Evolutionary conservation across 2,797 vertebrate genomes (phyloP).

Genomic region (Natrix natrix): DNA sequence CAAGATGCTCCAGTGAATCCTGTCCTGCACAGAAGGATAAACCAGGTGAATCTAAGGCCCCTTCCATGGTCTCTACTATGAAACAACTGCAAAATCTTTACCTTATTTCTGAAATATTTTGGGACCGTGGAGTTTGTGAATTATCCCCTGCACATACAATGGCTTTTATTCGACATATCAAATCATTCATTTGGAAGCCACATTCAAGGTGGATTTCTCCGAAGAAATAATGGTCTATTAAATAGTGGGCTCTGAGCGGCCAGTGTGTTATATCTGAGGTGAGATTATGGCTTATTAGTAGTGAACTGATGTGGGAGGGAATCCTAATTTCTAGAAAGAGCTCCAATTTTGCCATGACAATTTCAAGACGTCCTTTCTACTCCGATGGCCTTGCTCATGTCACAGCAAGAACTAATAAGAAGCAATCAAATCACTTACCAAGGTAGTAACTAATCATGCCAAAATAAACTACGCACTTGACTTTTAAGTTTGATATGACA

Average conservation of each 20-base stretch:
- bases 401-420: neutral
- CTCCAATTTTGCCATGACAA: conserved; percentile 49
- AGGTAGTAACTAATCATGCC: accelerated
- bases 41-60: neutral
- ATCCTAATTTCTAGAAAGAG: neutral
- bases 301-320: neutral
- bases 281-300: neutral
- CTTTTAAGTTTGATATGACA: neutral
- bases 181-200: neutral
- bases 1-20: neutral
- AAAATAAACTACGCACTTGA: neutral
- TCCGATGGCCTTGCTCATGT: conserved; percentile 9
- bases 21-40: neutral
- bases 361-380: conserved; percentile 22
- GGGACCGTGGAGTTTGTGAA: neutral
- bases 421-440: neutral
- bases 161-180: neutral
- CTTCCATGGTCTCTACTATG: neutral
- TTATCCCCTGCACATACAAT: neutral
- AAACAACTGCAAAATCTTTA: neutral
- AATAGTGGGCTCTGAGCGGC: neutral
- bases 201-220: neutral
- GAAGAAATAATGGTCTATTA: neutral
- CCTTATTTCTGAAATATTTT: neutral
- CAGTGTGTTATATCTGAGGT: neutral